Evolutionary conservation across 1,140 invertebrate genomes (phyloP), one percentile per base, ranked within the genome.

Genomic region (Nephila pilipes): DNA sequence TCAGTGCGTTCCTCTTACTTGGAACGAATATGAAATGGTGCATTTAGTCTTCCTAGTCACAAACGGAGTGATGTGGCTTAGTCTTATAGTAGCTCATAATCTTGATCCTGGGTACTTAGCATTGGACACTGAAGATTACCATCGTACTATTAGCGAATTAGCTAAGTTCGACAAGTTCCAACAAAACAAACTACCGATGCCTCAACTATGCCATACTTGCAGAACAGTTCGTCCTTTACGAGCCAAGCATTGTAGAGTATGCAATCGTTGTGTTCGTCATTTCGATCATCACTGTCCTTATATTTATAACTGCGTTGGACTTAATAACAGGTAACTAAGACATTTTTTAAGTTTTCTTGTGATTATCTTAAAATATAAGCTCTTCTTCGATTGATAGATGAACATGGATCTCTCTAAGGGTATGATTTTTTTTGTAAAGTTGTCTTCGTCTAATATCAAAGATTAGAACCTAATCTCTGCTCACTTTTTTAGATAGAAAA

Each of bases 271-370:
- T 95, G 98, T 99, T 2, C 97, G 97, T 1, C 98, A 98, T 95
- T 99, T 99, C 94, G 98, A 99, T 95, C 98, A 99, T 95, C 98
- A 99, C 94, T 99, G 98, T 95, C 98, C 98, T 0, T 99, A 98
- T 95, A 98, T 99, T 94, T 98, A 98, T 95, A 99, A 99, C 95
- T 99, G 98, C 95, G 98, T 99, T 16, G 98, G 98, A 3, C 95
- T 98, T 29, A 96, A 97, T 69, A 98, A 98, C 95, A 91, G 93
- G 93, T 92, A 36, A 65, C 46, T 83, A 54, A 75, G 1, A 75
- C 25, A n/a, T 8, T n/a, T 65, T 25, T 25, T 25, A n/a, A 1
- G 6, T 29, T 65, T 12, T n/a, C 22, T 1, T 65, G 6, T 8
- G 25, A 16, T 65, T 65, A 12, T 65, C 46, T 46, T 46, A 46